Evolutionary conservation across 2,888 invertebrate genomes (phyloP).

Genomic region (Diaperis boleti): DNA sequence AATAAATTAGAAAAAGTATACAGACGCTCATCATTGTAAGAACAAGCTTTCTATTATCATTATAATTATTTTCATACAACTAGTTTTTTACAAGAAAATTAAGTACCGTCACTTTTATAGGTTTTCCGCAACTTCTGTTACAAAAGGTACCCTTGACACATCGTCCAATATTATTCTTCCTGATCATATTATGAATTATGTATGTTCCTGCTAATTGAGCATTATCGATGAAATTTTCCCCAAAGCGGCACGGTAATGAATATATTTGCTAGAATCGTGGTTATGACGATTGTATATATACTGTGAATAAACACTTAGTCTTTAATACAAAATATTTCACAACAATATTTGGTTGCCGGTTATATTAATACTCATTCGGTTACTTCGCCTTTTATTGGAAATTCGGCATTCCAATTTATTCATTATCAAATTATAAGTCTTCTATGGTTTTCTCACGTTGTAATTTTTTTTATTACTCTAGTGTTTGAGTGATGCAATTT

Average conservation of each 20-base stretch:
- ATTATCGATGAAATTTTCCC: neutral
- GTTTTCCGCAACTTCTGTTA: no score
- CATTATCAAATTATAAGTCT: constrained; percentile 17
- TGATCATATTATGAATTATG: no score
- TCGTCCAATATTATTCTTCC: no score
- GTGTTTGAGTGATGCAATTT: constrained; percentile 15
- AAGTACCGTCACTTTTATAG: no score
- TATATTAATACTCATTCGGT: neutral
- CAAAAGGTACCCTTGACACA: no score
- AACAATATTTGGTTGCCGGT: neutral
- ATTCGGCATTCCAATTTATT: constrained; percentile 6
- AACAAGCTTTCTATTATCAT: no score
- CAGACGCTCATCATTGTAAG: no score
- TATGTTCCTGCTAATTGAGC: neutral
- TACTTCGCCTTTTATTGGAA: neutral
- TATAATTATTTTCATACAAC: no score
- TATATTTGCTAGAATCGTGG: neutral
- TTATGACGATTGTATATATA: neutral
- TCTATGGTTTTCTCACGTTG: constrained; percentile 1
- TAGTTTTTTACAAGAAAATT: no score
- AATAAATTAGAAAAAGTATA: no score
- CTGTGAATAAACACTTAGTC: neutral
- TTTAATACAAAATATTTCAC: neutral
- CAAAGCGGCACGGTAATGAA: neutral
- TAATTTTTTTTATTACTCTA: constrained; percentile 20